Base-by-base conservation (phyloP, 2,888 invertebrate genomes). In the Lacanobia oleracea region DNA sequence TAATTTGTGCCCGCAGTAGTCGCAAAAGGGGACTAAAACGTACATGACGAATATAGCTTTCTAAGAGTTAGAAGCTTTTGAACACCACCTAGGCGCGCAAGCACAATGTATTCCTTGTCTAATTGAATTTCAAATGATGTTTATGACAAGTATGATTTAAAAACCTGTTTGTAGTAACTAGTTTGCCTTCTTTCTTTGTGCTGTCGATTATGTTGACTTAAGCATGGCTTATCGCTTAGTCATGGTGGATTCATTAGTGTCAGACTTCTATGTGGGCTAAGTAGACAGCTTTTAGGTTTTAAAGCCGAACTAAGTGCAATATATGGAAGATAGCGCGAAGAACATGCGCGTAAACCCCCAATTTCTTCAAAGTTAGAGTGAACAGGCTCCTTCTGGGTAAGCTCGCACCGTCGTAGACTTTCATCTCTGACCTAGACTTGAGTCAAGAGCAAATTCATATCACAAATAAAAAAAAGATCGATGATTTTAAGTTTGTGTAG, bases 91-190 rank as follows among this genome's bases (percentile, higher is more conserved):
- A 14, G 10, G 8, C 7, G 23, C 1, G 10, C 8, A 53, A 53
- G 45, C 48, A 50, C 64, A 65, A 43, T 51, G 33, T 50, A 37
- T 53, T 57, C 27, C 5, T 60, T 23, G 27, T 33, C 60, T 51
- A 75, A 75, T 80, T 67, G 27, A 68, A 64, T 64, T 75, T 77
- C 45, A 69, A 75, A 81, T 61, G 43, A 60, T 68, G n/a, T 21
- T 14, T 48, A 16, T 56, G 63, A 80, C 60, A 60, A 54, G 53
- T 48, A 63, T 56, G 59, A 27, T 76, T 67, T 61, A 16, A 64
- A 62, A 76, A 81, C 77, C 67, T 10, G 71, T 71, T 70, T n/a
- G 1, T 9, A 51, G 27, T 48, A 81, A 79, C 63, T 45, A 56
- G 65, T 81, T 56, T 48, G 57, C 43, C 27, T 45, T 27, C 37